Evolutionary conservation across 2,797 vertebrate species (phyloP).

Genomic region (Rhinophrynus dorsalis): DNA sequence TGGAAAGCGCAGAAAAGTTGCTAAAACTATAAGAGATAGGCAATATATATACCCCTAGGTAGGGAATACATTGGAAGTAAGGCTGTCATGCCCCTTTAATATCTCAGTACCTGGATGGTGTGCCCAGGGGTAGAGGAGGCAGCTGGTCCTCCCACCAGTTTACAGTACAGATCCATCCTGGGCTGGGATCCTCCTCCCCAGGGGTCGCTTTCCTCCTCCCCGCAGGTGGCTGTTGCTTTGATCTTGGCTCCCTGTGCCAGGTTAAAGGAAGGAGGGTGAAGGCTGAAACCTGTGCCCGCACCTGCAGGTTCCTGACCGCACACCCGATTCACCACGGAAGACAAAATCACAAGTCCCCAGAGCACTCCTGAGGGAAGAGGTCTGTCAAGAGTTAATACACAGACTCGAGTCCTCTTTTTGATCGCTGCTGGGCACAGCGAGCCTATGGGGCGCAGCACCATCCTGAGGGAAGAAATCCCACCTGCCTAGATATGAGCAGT

Average conservation of each 20-base stretch:
- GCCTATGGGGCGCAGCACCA: slow-evolving; percentile 1
- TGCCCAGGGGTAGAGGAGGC: slow-evolving; percentile 63
- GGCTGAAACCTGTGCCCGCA: slow-evolving; percentile 63
- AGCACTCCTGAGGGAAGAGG: background rate
- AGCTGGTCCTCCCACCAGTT: slow-evolving; percentile 85
- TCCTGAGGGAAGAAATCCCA: background rate
- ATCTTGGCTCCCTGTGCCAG: slow-evolving; percentile 75
- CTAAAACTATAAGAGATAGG: no score
- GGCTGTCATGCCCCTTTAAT: no score
- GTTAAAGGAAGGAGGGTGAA: slow-evolving; percentile 90
- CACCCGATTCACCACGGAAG: slow-evolving; percentile 28
- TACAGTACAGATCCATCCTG: slow-evolving; percentile 83
- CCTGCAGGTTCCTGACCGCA: slow-evolving; percentile 52
- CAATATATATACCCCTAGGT: background rate
- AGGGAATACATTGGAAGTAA: background rate
- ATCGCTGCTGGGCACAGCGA: background rate
- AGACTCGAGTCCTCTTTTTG: background rate
- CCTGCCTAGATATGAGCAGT: background rate
- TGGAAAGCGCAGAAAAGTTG: no score
- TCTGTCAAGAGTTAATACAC: background rate
- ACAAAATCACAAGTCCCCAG: background rate
- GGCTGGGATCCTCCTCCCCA: slow-evolving; percentile 47
- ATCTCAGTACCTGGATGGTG: slow-evolving; percentile 83
- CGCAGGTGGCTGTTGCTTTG: slow-evolving; percentile 87
- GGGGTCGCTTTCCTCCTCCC: slow-evolving; percentile 69